Base-by-base conservation (phyloP, 2,113 vertebrate species). In the Calyptomena viridis region DNA sequence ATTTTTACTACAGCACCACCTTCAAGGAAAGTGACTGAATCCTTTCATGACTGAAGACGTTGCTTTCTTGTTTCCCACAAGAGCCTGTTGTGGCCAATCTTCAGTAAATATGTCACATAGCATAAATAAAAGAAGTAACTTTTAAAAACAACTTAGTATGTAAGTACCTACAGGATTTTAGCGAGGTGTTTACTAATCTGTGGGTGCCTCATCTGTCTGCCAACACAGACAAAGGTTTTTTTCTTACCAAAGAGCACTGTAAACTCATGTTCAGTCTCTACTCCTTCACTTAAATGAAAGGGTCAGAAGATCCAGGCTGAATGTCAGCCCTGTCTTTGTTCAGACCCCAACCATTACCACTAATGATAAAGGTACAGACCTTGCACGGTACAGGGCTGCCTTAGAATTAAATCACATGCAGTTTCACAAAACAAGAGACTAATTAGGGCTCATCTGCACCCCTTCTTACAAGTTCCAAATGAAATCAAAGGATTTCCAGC, bases 251-350 rank as follows among this genome's bases (percentile, higher is more conserved):
- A 88, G 62, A 94, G 82, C 91, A 72, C 68, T 58, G 84, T 52
- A 85, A 93, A 86, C 94, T 94, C 94, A 94, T 82, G 84, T 53
- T 90, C 91, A 39, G 63, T 56, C 84, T 85, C 59, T 71, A 68
- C 78, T 85, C 77, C 79, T 77, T 69, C 89, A 83, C 68, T 92
- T 87, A 35, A 95, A 90, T 47, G 81, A 84, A 90, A 92, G 93
- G 92, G 93, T 96, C 93, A 96, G 89, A 46, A 91, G 94, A 95
- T 11, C n/a, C 63, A 74, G 85, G 78, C 91, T 95, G 69, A 95
- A 96, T 88, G 93, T 95, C 96, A 95, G 55, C 87, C 63, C 85
- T 80, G 84, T 37, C 96, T 97, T 96, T 95, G 89, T 96, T 95
- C 94, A 96, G 90, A 93, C 58, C 92, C 92, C 75, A 93, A 82